Evolutionary conservation across 37 sponge, comb jelly and placozoan species (phyloP).

Genomic region (Corticium candelabrum): DNA sequence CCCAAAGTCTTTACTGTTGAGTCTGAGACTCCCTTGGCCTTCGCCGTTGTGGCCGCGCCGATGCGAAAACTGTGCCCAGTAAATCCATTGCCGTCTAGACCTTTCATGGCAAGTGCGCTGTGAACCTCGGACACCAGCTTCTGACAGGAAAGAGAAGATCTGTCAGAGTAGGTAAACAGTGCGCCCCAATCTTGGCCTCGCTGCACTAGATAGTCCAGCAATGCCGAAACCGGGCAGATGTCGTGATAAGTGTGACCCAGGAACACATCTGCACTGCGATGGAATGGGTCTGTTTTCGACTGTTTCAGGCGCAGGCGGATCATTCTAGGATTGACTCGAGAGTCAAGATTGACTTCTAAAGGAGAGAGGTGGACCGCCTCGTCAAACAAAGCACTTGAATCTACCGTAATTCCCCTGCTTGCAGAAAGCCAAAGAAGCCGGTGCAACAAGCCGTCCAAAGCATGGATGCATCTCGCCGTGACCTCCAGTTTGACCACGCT

Average conservation of each 20-base stretch:
- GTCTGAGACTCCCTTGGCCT: not conserved
- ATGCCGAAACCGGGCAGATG: slow-evolving; percentile 19
- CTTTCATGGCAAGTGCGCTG: not conserved
- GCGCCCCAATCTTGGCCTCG: not conserved
- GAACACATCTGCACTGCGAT: slow-evolving; percentile 1
- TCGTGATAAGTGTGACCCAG: not conserved
- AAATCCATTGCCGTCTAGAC: not conserved
- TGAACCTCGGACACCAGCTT: not conserved
- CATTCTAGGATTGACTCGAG: not conserved
- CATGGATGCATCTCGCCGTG: not conserved
- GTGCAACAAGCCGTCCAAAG: not conserved
- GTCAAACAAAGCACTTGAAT: not conserved
- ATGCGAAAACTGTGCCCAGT: not conserved
- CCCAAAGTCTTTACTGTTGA: slow-evolving; percentile 17
- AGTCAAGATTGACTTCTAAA: not conserved
- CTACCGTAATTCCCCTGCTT: not conserved
- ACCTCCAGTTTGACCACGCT: not conserved
- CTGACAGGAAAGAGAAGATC: not conserved
- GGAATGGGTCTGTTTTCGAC: slow-evolving; percentile 27
- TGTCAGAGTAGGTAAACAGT: not conserved
- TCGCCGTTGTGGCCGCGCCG: not conserved
- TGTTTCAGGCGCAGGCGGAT: not conserved
- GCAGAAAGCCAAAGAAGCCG: not conserved
- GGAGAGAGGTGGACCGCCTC: not conserved
- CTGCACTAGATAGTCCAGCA: not conserved